A percentile compares a stretch with the other conserved stretches of the same genome.
Conservation (phyloP, 1,140 invertebrate species). For the Zaprionus capensis region DNA sequence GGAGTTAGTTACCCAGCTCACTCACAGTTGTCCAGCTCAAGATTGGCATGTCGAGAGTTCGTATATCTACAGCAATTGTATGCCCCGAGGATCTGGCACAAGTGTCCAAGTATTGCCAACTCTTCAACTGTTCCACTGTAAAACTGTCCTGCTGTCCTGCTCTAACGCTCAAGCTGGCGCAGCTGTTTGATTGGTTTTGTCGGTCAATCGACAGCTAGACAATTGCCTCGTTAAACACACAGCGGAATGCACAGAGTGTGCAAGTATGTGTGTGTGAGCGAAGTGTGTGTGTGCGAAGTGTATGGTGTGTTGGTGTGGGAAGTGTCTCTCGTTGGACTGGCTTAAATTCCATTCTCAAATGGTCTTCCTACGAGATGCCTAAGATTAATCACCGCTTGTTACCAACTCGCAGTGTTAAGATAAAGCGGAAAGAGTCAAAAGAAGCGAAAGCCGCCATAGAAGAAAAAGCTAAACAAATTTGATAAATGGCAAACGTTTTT, state of each 20-base stretch:
- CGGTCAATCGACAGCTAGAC: constrained; percentile 46
- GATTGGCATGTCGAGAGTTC: neutral
- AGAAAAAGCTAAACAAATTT: neutral
- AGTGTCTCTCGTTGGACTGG: constrained; percentile 5
- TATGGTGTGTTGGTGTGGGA: constrained; percentile 8
- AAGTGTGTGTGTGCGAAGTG: no score
- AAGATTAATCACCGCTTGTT: constrained; percentile 9
- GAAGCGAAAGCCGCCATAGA: neutral
- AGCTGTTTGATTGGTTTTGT: constrained; percentile 49
- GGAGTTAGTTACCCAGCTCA: neutral
- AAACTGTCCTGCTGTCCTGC: neutral
- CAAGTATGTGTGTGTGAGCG: neutral
- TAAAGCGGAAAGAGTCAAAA: constrained; percentile 3
- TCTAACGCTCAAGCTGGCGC: constrained; percentile 20
- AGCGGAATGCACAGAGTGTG: constrained; percentile 13
- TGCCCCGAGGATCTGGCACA: constrained; percentile 7
- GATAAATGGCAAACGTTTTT: constrained; percentile 1
- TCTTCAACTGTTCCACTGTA: neutral
- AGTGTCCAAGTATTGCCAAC: neutral
- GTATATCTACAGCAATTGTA: neutral
- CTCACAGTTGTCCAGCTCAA: neutral
- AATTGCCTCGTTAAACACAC: constrained; percentile 47
- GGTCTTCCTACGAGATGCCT: constrained; percentile 5
- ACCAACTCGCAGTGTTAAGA: neutral
- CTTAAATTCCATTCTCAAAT: constrained; percentile 6